Evolutionary conservation across 1,140 invertebrate genomes (phyloP), one percentile per base, ranked within the genome.

Genomic region (Mycetomoellerius zeteki): DNA sequence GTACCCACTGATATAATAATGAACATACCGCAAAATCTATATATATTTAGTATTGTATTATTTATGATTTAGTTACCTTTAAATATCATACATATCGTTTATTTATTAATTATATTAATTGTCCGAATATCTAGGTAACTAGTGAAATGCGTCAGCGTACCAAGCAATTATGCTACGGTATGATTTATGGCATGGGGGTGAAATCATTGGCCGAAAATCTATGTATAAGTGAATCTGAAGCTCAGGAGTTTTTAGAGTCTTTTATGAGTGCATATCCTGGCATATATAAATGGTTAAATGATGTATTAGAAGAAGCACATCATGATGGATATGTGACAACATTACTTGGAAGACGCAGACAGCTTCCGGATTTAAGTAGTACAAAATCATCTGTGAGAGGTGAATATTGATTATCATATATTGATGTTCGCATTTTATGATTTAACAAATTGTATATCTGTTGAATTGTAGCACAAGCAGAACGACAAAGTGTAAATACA

Each of bases 101-200:
- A 84, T 88, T 85, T 84, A 62, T 85, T 78, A 62, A 60, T 67
- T 27, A 64, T 2, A 10, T 87, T 69, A 21, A 14, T 81, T 73
- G 24, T 14, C 30, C 54, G 56, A 58, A 72, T 33, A 3, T 93
- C 86, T 85, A 97, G 97, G 97, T 99, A 0, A 96, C 97, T 21
- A 96, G 97, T 67, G 96, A 97, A 76, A 96, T 98, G 88, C 96
- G 99, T 65, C 98, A 99, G 91, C 97, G 97, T 91, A 98, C 98
- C 0, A 99, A 99, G 95, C 97, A 99, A 96, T 96, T 99, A 19
- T 99, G 98, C 92, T 99, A 99, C 95, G 99, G 98, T 10, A 98
- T 99, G 89, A 97, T 99, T 69, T 99, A 99, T 94, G 99, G 99
- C n/a, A 99, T 99, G 97, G 98, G 99, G 14, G 96, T 97, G 16